Evolutionary conservation across 2,113 vertebrate species (phyloP), one percentile per base, ranked within the genome.

Genomic region (Grammomys dolichurus): DNA sequence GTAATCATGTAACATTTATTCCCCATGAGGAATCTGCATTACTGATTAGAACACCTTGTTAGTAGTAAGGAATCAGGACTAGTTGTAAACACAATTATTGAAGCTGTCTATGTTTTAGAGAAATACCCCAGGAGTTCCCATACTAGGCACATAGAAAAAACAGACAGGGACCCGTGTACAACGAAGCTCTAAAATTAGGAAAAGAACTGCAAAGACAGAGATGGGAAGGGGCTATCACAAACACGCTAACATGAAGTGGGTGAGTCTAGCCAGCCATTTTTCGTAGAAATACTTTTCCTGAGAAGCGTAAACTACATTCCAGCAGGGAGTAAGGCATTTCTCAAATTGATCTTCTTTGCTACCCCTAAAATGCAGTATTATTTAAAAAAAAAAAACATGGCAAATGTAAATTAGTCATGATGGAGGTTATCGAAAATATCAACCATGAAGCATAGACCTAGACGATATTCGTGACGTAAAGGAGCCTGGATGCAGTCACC

Each of bases 281-380:
- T 56, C 56, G n/a, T 84, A 65, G 31, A 89, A 63, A 56, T 0
- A 8, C 31, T 51, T 93, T 14, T 93, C 20, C 7, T 26, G 36
- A 33, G 81, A 69, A 80, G 40, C 46, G 60, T 19, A 31, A 82
- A 89, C 6, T 54, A 10, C 24, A 31, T 28, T 87, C 51, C 28
- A 40, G 67, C 89, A 77, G 90, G 63, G 92, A 96, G 58, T 3
- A 91, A 80, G 5, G 26, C 33, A 80, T 88, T 76, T 67, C 58
- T 69, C 43, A 84, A 76, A 60, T 36, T 77, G 86, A 73, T 36
- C 7, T 77, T 46, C 31, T 26, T 73, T 36, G 14, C 20, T 19
- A 54, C 9, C 7, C 22, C 36, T 67, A 72, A 78, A 86, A 92
- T 56, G 20, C 36, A 94, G 40, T 26, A 48, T 75, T 87, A 86